These are phyloP conservation scores for Burhinus bistriatus DNA, from an alignment of 2,113 vertebrate species.

Conservation along the genomic window DNA sequence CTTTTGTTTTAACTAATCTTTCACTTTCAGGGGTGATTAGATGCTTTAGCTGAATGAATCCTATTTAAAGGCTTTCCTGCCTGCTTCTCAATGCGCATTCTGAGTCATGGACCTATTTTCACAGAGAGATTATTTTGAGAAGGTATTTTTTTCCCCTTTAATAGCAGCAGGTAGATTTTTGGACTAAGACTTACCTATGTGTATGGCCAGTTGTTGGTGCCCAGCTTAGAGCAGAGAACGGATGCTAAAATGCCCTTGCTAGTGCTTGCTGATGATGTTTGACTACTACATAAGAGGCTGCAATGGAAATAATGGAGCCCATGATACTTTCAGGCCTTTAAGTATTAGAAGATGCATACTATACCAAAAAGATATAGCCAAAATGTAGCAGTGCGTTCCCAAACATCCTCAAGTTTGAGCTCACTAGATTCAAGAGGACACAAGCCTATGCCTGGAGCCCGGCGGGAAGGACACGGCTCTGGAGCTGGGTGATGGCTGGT, in stretches of 20 bases:
- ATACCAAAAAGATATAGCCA: background rate
- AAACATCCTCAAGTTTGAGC: background rate
- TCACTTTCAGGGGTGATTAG: conserved; percentile 33
- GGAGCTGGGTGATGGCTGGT: accelerated
- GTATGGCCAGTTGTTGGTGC: background rate
- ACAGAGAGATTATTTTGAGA: background rate
- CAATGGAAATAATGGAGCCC: background rate
- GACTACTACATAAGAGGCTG: background rate
- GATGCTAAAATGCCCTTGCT: background rate
- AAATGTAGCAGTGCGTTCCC: background rate
- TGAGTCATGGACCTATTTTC: conserved; percentile 14
- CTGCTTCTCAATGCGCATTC: background rate
- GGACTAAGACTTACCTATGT: background rate
- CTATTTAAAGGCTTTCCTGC: conserved; percentile 14
- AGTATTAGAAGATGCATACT: background rate
- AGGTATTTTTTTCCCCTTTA: background rate
- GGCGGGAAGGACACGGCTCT: background rate
- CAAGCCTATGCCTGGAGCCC: accelerated
- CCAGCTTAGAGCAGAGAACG: background rate
- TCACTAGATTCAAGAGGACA: background rate
- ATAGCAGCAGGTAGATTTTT: background rate
- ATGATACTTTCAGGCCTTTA: background rate
- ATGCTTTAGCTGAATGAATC: conserved; percentile 37
- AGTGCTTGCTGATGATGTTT: background rate
- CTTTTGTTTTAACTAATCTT: conserved; percentile 46